Percentiles rank a stretch among this genome's conserved stretches.
These are phyloP conservation scores for Drosophila tani DNA, from an alignment of 1,140 invertebrate genomes.

Conservation along the genomic window DNA sequence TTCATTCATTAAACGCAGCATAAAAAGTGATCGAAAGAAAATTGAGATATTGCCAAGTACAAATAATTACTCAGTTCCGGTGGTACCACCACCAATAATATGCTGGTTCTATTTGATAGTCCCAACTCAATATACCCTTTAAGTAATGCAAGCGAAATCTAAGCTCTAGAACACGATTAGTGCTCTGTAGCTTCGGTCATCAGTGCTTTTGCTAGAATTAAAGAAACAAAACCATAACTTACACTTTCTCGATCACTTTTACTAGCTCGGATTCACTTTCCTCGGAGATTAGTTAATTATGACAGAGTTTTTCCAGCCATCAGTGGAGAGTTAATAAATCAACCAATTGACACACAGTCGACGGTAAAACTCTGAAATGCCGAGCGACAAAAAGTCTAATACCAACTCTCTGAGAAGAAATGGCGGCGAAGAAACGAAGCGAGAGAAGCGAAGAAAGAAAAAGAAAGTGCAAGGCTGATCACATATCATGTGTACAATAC, in stretches of 20 bases:
- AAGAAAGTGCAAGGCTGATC: constrained; percentile 60
- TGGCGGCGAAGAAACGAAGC: constrained; percentile 28
- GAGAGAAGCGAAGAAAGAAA: constrained; percentile 51
- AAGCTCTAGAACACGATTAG: not conserved
- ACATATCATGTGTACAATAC: constrained; percentile 35
- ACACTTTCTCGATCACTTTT: constrained; percentile 46
- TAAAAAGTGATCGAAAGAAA: constrained; percentile 15
- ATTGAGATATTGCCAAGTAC: constrained; percentile 13
- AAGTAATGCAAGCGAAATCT: not conserved
- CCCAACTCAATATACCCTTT: not conserved
- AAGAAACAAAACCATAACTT: constrained; percentile 20
- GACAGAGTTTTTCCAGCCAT: constrained; percentile 44
- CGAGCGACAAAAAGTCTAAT: constrained; percentile 28
- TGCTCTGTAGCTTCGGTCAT: not conserved
- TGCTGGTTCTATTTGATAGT: not conserved
- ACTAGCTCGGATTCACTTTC: constrained; percentile 50
- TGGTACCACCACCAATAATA: not conserved
- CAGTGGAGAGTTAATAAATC: constrained; percentile 55
- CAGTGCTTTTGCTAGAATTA: not conserved
- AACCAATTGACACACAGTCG: constrained; percentile 48
- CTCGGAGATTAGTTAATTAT: constrained; percentile 47
- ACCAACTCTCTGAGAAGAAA: constrained; percentile 40
- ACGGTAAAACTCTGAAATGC: constrained; percentile 23
- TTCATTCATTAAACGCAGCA: constrained; percentile 51
- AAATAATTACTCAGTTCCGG: not conserved